A percentile compares a stretch with the other conserved stretches of the same genome.
Evolutionary conservation across 2,113 vertebrate species (phyloP).

Genomic region (Rhipidura dahli): DNA sequence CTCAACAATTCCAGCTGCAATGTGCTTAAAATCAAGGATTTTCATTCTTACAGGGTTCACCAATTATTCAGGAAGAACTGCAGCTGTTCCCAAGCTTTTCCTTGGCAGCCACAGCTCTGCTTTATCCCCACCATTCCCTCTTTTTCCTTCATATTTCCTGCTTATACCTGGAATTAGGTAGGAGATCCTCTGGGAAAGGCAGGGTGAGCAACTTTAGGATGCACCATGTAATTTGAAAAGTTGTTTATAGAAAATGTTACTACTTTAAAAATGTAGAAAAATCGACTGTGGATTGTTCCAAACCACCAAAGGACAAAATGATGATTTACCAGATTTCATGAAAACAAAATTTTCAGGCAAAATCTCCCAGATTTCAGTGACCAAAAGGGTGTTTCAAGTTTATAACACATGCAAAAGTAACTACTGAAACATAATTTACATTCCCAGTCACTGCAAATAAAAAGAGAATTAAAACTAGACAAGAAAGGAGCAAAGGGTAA

Average conservation of each 20-base stretch:
- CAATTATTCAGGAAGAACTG: neutral
- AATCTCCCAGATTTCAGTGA: neutral
- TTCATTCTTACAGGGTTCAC: neutral
- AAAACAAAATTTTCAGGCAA: neutral
- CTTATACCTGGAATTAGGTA: neutral
- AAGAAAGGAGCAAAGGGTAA: neutral
- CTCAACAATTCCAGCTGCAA: neutral
- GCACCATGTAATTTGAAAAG: neutral
- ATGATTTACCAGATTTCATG: neutral
- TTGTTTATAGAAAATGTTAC: neutral
- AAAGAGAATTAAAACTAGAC: neutral
- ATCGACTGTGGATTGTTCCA: neutral
- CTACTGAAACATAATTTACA: neutral
- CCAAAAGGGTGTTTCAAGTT: neutral
- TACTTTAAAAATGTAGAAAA: neutral
- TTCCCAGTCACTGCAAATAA: neutral
- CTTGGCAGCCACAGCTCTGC: neutral
- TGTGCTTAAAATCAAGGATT: neutral
- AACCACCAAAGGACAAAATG: neutral
- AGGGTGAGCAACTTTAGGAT: neutral
- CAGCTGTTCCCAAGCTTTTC: neutral
- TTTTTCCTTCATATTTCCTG: neutral
- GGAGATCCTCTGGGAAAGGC: neutral
- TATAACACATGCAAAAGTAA: neutral
- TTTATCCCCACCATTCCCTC: neutral